Conservation (phyloP, 2,797 vertebrate genomes). For the Todus mexicanus region DNA sequence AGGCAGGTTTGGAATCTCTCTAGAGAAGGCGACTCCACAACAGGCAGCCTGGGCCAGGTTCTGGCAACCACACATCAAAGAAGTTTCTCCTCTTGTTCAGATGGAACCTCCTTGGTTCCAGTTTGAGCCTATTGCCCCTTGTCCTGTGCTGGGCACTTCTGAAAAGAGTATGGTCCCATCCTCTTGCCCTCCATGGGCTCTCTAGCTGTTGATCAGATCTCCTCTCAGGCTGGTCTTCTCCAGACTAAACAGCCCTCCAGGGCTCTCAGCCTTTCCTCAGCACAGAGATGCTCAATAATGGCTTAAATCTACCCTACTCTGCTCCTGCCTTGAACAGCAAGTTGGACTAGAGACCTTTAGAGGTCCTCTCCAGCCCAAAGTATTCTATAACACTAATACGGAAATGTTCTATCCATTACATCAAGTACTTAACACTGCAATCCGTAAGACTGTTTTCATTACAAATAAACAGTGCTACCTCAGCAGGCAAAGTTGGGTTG, state of each 20-base stretch:
- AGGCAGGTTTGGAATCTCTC: neutral
- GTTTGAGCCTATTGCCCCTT: neutral
- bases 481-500: neutral
- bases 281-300: neutral
- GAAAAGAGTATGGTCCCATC: neutral
- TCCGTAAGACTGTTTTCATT: neutral
- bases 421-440: neutral
- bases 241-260: neutral
- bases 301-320: neutral
- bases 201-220: neutral
- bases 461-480: neutral
- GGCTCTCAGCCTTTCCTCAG: neutral
- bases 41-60: neutral
- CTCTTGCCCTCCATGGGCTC: neutral
- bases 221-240: neutral
- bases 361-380: neutral
- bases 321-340: neutral
- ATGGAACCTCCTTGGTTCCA: neutral
- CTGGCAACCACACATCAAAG: neutral
- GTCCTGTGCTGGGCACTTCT: neutral
- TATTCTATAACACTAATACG: neutral
- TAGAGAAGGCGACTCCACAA: neutral
- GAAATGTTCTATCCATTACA: neutral
- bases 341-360: neutral
- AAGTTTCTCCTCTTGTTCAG: neutral